Conservation (phyloP, 2,113 vertebrate species). For the Anguilla rostrata region DNA sequence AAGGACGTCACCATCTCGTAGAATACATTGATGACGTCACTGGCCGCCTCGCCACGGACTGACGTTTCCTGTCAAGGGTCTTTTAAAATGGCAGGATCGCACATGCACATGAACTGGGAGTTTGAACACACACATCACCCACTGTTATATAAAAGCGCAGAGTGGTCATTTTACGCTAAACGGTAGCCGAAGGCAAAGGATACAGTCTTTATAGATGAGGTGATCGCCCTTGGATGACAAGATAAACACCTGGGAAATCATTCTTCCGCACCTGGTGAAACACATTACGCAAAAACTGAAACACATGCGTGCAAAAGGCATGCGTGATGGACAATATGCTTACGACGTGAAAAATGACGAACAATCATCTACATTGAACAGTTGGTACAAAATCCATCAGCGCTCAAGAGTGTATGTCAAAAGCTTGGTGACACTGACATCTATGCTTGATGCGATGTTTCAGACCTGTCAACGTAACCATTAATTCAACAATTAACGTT, state of each 20-base stretch:
- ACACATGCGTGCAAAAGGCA: background rate
- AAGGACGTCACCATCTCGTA: slow-evolving; percentile 79
- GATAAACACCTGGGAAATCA: slow-evolving; percentile 87
- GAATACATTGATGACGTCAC: slow-evolving; percentile 70
- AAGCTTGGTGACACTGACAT: no score
- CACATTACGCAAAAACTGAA: background rate
- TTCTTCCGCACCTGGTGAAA: slow-evolving; percentile 42
- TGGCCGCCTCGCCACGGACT: slow-evolving; percentile 76
- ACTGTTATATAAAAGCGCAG: no score
- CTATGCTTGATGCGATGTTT: no score
- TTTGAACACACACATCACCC: background rate
- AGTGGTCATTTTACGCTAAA: background rate
- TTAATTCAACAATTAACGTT: no score
- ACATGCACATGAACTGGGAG: background rate
- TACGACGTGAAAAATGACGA: no score
- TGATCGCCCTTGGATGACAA: slow-evolving; percentile 84
- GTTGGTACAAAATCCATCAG: no score
- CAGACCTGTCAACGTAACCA: no score
- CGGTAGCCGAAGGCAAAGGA: slow-evolving; percentile 56
- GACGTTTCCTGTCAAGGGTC: background rate
- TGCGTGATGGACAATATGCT: no score
- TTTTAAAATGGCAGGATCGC: background rate
- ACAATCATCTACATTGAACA: no score
- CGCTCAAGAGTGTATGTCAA: no score
- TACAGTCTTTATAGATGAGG: slow-evolving; percentile 88